Evolutionary conservation across 2,113 vertebrate genomes (phyloP).

Genomic region (Sturnus vulgaris): DNA sequence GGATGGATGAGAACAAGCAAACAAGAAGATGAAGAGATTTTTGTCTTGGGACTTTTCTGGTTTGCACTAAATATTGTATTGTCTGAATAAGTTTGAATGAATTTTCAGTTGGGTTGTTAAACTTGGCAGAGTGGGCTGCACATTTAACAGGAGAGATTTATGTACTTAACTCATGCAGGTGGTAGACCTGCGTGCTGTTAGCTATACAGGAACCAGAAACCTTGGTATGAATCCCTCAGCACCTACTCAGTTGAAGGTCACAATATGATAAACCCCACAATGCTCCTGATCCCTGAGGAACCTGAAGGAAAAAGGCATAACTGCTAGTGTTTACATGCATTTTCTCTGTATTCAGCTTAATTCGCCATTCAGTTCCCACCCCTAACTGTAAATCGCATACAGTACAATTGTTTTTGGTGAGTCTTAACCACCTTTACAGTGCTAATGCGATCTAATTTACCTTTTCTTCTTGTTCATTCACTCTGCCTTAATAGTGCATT

Average conservation of each 20-base stretch:
- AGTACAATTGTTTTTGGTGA: background rate
- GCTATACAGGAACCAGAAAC: background rate
- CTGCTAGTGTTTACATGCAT: background rate
- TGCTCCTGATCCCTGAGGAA: background rate
- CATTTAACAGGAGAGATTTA: background rate
- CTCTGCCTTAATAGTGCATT: background rate
- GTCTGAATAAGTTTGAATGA: background rate
- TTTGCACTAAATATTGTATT: background rate
- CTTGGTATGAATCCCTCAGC: background rate
- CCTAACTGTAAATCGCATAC: background rate
- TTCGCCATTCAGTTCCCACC: background rate
- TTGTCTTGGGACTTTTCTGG: background rate
- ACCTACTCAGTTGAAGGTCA: conserved; percentile 3
- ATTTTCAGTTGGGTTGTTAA: conserved; percentile 2
- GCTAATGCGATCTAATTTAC: background rate
- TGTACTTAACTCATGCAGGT: background rate
- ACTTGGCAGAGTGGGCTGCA: background rate
- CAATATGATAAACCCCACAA: background rate
- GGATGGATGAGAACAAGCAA: background rate
- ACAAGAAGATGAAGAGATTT: background rate
- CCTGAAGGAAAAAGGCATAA: background rate
- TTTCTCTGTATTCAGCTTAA: background rate
- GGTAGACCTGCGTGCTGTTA: background rate
- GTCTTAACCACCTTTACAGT: background rate
- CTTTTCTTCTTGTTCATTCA: background rate